These are phyloP conservation scores for Villa cingulata DNA, from an alignment of 2,888 invertebrate species.

Conservation along the genomic window DNA sequence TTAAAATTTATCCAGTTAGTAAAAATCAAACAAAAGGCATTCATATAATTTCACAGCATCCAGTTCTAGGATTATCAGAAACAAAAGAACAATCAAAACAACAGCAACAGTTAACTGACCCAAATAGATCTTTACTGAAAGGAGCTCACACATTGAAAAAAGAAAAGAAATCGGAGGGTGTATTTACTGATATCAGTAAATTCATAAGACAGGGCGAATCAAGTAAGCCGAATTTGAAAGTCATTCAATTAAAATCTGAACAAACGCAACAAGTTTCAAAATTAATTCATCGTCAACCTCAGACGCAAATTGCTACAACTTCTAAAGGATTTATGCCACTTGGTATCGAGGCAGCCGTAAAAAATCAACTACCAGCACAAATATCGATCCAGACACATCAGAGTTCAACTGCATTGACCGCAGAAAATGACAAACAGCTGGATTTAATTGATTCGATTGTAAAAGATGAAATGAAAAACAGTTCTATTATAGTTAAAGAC, in stretches of 20 bases:
- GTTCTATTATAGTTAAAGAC: constrained; percentile 19
- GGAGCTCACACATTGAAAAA: constrained; percentile 1
- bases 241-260: constrained; percentile 10
- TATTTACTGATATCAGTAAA: constrained; percentile 19
- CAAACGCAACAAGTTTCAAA: neutral
- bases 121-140: neutral
- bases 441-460: constrained; percentile 35
- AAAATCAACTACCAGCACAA: constrained; percentile 31
- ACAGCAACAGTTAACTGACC: neutral
- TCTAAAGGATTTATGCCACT: constrained; percentile 32
- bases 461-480: constrained; percentile 28
- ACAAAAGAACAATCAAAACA: neutral
- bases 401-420: constrained; percentile 27
- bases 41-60: neutral
- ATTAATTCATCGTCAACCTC: constrained; percentile 10
- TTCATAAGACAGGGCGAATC: constrained; percentile 16
- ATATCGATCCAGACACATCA: constrained; percentile 35
- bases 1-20: neutral
- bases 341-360: constrained; percentile 25
- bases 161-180: constrained; percentile 23
- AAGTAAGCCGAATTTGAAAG: constrained; percentile 9
- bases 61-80: neutral
- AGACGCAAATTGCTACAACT: constrained; percentile 15
- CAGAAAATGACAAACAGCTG: constrained; percentile 33
- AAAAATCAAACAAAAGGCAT: neutral